phyloP scores from a whole-genome alignment of 2,797 vertebrate genomes.

The Sebastes diploproa region DNA sequence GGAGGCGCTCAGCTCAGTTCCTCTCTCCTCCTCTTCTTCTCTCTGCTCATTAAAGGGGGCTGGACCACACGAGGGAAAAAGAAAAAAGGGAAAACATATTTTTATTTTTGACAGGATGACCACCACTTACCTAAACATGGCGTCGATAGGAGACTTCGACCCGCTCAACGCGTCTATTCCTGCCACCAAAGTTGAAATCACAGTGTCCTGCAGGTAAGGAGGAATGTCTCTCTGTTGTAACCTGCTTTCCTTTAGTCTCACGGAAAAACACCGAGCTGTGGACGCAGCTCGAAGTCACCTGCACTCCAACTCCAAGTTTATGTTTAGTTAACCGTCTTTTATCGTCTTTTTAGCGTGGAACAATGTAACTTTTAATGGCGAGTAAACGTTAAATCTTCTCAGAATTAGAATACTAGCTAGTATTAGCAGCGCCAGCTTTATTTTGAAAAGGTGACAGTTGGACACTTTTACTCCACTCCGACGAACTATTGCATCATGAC shows the following conservation, averaged over 20 bases:
- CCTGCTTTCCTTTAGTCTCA: no score
- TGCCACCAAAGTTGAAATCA: slow-evolving; percentile 96
- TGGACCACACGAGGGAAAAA: slow-evolving; percentile 24
- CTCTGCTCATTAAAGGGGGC: slow-evolving; percentile 40
- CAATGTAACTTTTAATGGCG: not conserved
- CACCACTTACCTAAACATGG: slow-evolving; percentile 86
- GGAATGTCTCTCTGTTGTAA: not conserved
- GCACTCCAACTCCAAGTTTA: slow-evolving; percentile 39
- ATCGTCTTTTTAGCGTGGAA: not conserved
- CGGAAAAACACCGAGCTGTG: not conserved
- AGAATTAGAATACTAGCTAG: not conserved
- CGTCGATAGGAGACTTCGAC: slow-evolving; percentile 92
- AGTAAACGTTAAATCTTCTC: not conserved
- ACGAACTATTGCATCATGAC: not conserved
- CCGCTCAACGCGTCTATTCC: slow-evolving; percentile 90
- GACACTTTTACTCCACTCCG: not conserved
- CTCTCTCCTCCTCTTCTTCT: not conserved
- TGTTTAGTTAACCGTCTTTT: not conserved
- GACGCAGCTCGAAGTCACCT: not conserved
- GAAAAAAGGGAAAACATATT: not conserved
- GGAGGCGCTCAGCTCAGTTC: slow-evolving; percentile 38
- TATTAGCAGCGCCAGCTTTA: not conserved
- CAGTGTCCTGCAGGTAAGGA: slow-evolving; percentile 94
- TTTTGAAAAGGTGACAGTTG: not conserved
- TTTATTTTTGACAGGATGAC: slow-evolving; percentile 73